Percentiles rank a stretch among this genome's conserved stretches.
Evolutionary conservation across 2,888 invertebrate species (phyloP).

Genomic region (Heterodera filipjevi): DNA sequence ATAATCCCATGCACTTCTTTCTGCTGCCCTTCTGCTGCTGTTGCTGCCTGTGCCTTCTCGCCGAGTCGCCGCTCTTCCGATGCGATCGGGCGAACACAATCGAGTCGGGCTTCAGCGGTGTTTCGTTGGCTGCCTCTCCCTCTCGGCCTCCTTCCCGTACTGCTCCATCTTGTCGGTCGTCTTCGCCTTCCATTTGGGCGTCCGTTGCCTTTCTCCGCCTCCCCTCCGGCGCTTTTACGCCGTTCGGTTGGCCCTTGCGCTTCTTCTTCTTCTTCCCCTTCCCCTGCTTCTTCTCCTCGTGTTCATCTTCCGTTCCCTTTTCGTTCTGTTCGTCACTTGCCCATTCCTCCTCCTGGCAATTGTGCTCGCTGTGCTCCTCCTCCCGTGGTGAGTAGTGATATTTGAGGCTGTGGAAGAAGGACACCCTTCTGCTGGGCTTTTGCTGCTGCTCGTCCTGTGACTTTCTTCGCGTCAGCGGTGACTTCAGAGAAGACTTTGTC

Average conservation of each 20-base stretch:
- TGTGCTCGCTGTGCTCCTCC: conserved; percentile 1
- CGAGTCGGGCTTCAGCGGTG: conserved; percentile 26
- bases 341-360: conserved; percentile 9
- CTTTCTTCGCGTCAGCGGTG: conserved; percentile 17
- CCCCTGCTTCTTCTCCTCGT: background rate
- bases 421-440: background rate
- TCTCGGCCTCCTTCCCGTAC: background rate
- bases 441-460: background rate
- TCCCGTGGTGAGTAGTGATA: conserved; percentile 26
- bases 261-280: background rate
- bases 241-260: background rate
- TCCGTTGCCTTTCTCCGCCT: background rate
- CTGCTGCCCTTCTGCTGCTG: background rate
- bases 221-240: background rate
- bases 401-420: conserved; percentile 23
- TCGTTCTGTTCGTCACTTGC: background rate
- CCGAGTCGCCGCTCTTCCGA: background rate
- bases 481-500: conserved; percentile 24
- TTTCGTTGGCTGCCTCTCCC: background rate
- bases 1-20: conserved; percentile 18
- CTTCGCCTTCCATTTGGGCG: background rate
- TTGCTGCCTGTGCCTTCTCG: conserved; percentile 1
- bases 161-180: background rate
- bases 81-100: conserved; percentile 27
- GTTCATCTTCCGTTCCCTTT: background rate